Evolutionary conservation across 2,888 invertebrate species (phyloP), one percentile per base, ranked within the genome.

Genomic region (Conus canariensis): DNA sequence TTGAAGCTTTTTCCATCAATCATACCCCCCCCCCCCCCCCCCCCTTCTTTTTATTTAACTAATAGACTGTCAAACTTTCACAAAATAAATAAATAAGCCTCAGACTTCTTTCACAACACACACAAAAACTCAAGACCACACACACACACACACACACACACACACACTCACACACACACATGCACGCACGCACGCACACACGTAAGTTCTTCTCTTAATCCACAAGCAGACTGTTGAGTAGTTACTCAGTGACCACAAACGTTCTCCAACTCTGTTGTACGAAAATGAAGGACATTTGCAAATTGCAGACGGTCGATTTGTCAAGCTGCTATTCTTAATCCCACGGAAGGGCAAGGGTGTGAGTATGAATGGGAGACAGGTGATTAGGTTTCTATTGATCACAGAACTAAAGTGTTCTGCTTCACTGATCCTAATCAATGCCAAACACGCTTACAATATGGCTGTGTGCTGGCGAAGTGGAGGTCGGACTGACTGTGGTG

Each of bases 301-400:
- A 83, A 83, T 19, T 25, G 25, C 58, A 10, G 82, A 58, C 22
- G 16, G 14, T 14, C 77, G 30, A 30, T 80, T n/a, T n/a, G 80
- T 80, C 80, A 80, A 80, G 30, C 80, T n/a, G 45, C 80, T 25
- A 19, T 83, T 58, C 56, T 12, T 19, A 83, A 83, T 83, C 58
- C 82, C 25, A 25, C 58, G 25, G 58, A 83, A 56, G 58, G 82
- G 58, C 58, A 19, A 82, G 56, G 82, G 82, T 22, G 82, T 83
- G 82, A 58, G 82, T 58, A 22, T 16, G 82, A 83, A 56, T 83
- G 82, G 25, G 56, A 25, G 58, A 83, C 82, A 58, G 58, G 82
- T 83, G 82, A 83, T 83, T 83, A 83, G 30, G 80, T 30, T 30
- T 80, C 45, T 30, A 80, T 80, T 80, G 80, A 80, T 80, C 82